Evolutionary conservation across 2,797 vertebrate species (phyloP), one percentile per base, ranked within the genome.

Genomic region (Hypotaenidia philippensis): DNA sequence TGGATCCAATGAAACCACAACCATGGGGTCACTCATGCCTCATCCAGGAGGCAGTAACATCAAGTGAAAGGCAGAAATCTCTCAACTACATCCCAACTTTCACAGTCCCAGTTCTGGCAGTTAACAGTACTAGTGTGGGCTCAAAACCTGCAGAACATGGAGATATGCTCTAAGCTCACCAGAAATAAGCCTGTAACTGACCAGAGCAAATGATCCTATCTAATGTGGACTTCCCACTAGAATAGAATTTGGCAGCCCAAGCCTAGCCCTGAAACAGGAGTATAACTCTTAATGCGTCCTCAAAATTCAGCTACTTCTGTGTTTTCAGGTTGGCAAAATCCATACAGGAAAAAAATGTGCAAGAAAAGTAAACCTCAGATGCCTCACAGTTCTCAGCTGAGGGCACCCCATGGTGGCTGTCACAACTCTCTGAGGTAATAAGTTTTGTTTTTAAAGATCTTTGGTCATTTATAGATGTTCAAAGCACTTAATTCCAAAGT

Each of bases 341-440:
- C 8, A 10, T 5, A 49, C 3, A 59, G 59, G 23, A 45, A 32
- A 44, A 31, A 44, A 50, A 57, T 3, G 31, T 53, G 26, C 11
- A 52, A 57, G 27, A 15, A 74, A 53, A 53, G n/a, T 7, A 57
- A 80, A 41, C 26, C 41, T 66, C 25, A 36, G 31, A 2, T 36
- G 17, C 8, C 52, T 44, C 22, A 12, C 27, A 84, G 81, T 4
- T 34, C 40, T 26, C 31, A 61, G 41, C 16, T n/a, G 36, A 47
- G 36, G 10, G 31, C 14, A 83, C 12, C 31, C 18, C 3, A 0
- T 59, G 21, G 6, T 5, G 16, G 11, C 21, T 0, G 0, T 10
- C 49, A 59, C 36, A 77, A 1, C 7, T 19, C 36, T 13, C 23
- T 38, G 13, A 23, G 20, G 16, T 44, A 44, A 19, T 31, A 4